Percentiles rank a stretch among this genome's conserved stretches.
These are phyloP conservation scores for Schizotus pectinicornis DNA, from an alignment of 2,888 invertebrate species.

Conservation along the genomic window DNA sequence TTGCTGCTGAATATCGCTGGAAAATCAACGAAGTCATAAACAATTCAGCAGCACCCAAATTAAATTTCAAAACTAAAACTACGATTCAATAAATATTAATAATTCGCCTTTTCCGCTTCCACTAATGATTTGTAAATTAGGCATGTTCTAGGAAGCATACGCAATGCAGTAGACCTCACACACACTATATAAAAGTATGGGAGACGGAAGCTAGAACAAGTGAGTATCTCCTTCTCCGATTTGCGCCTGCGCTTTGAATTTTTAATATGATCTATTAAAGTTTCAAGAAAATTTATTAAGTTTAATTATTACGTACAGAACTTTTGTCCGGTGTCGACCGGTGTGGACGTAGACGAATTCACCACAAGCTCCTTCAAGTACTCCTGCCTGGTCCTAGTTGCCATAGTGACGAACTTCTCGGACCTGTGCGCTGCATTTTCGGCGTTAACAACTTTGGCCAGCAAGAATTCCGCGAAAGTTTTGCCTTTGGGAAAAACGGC, in stretches of 20 bases:
- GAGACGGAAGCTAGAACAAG: too few species aligned
- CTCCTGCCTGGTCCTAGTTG: conserved; percentile 92
- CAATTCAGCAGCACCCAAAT: too few species aligned
- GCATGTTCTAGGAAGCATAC: too few species aligned
- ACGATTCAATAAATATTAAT: too few species aligned
- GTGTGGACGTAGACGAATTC: conserved; percentile 80
- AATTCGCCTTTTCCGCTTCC: too few species aligned
- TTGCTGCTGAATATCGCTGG: conserved; percentile 69
- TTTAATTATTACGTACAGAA: conserved; percentile 84
- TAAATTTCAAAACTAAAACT: too few species aligned
- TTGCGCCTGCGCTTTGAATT: too few species aligned
- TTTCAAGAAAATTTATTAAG: conserved; percentile 18
- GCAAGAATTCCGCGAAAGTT: conserved; percentile 92
- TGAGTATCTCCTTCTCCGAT: too few species aligned
- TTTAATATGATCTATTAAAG: background rate
- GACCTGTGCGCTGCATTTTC: conserved; percentile 96
- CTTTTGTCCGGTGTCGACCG: conserved; percentile 84
- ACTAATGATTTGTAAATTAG: too few species aligned
- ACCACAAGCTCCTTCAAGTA: conserved; percentile 91
- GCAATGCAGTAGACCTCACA: too few species aligned
- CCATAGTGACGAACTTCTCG: conserved; percentile 97
- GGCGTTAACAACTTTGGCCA: conserved; percentile 96
- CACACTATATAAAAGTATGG: too few species aligned
- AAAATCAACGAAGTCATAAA: conserved; percentile 44
- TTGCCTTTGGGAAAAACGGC: conserved; percentile 88